Conservation (phyloP, 2,113 vertebrate species). For the Ptilorrhoa leucosticta region DNA sequence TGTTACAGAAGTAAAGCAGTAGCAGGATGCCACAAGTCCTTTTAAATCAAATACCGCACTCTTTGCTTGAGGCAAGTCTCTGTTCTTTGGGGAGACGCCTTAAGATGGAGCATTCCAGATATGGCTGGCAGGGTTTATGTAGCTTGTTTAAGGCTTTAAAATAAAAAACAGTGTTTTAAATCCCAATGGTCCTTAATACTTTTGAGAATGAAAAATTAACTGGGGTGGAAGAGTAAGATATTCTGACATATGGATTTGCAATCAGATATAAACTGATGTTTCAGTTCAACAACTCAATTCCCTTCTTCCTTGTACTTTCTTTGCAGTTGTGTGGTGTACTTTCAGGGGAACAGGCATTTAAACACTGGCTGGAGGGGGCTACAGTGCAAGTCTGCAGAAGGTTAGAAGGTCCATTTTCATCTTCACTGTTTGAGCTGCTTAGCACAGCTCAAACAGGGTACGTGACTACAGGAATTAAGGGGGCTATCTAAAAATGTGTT, state of each 20-base stretch:
- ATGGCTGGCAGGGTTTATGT: neutral
- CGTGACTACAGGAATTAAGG: neutral
- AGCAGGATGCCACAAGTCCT: neutral
- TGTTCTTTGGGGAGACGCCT: neutral
- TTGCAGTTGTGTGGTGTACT: neutral
- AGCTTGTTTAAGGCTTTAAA: neutral
- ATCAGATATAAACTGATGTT: neutral
- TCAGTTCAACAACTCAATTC: neutral
- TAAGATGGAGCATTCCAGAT: neutral
- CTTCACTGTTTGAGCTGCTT: neutral
- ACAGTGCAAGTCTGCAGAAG: neutral
- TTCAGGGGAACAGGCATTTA: neutral
- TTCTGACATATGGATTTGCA: neutral
- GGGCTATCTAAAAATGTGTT: neutral
- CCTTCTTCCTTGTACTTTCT: neutral
- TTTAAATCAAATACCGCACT: neutral
- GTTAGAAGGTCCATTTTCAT: neutral
- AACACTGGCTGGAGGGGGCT: neutral
- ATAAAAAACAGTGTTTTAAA: neutral
- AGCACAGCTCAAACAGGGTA: neutral
- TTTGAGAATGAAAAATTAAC: neutral
- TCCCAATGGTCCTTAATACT: neutral
- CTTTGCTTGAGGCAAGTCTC: neutral
- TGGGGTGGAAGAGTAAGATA: neutral
- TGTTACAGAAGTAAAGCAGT: slow-evolving; percentile 4